phyloP scores from a whole-genome alignment of 2,797 vertebrate genomes.

The Chelon labrosus region DNA sequence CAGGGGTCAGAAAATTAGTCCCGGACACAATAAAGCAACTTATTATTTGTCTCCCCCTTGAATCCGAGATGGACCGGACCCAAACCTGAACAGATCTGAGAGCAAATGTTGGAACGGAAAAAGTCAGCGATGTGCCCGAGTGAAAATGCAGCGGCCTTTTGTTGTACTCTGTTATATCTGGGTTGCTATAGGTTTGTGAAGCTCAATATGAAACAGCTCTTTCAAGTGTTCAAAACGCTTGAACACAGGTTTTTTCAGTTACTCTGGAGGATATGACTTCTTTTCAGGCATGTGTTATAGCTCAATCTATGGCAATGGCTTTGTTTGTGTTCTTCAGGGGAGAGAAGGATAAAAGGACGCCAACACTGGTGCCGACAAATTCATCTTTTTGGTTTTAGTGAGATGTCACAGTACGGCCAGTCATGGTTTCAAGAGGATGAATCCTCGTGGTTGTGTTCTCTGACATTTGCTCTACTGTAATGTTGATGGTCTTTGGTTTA shows the following conservation, averaged over 20 bases:
- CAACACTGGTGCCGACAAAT: neutral
- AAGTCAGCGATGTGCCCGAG: neutral
- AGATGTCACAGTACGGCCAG: neutral
- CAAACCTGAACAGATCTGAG: constrained; percentile 7
- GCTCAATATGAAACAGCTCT: neutral
- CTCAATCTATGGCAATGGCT: neutral
- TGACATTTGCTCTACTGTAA: constrained; percentile 24
- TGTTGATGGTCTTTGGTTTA: constrained; percentile 26
- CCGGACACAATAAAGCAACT: neutral
- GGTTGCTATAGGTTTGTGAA: neutral
- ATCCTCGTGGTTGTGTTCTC: constrained; percentile 5
- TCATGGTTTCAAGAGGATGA: constrained; percentile 19
- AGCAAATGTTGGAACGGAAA: neutral
- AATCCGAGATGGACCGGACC: constrained; percentile 7
- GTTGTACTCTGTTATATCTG: neutral
- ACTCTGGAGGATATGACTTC: neutral
- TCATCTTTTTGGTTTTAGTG: neutral
- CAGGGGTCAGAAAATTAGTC: constrained; percentile 17
- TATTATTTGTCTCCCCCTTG: constrained; percentile 1
- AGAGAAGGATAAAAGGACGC: no score
- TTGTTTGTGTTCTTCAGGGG: neutral
- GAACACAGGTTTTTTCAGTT: neutral
- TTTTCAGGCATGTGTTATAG: neutral
- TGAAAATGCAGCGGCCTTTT: neutral
- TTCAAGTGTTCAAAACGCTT: constrained; percentile 1